Base-by-base conservation (phyloP, 2,797 vertebrate genomes). In the Myotis daubentonii region DNA sequence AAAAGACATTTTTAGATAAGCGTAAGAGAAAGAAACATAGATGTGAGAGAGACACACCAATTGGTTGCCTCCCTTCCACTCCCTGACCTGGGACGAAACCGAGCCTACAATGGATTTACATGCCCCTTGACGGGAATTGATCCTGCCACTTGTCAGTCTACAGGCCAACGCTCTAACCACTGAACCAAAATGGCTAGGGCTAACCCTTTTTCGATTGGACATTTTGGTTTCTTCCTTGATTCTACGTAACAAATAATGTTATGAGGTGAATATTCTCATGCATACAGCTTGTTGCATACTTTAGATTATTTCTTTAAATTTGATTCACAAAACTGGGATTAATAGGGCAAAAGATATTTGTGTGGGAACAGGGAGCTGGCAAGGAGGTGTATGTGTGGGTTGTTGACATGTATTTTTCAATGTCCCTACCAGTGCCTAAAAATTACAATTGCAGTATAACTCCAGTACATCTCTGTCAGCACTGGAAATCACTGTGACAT, bases 281-380 rank as follows among this genome's bases (percentile, higher is more conserved):
- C 17, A 62, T 41, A 74, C 11, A 60, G 41, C 5, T 75, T 74
- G 11, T 68, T 75, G 41, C 70, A 75, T 53, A 70, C 23, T 68
- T 86, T 62, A 86, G 74, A 62, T n/a, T 70, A 44, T 79, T 93
- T 94, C 33, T 76, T 49, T 89, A 76, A 49, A 8, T 76, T 44
- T 62, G 66, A 82, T 83, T 87, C 78, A 87, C 16, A 65, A 53
- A 51, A 33, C 4, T 30, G 2, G 4, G 5, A 78, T 93, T 78
- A 87, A 68, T 1, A 49, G 62, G 16, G 47, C 81, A 74, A 68
- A 87, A 49, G 28, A 44, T 74, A 49, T 51, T 66, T 87, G 16
- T 78, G 41, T 71, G 17, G 68, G 38, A 25, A 62, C 3, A 12
- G 1, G 17, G 16, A 93, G 17, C 11, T 38, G 68, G 30, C 57